Evolutionary conservation across 1,140 invertebrate species (phyloP), one percentile per base, ranked within the genome.

Genomic region (Drosophila nannoptera): DNA sequence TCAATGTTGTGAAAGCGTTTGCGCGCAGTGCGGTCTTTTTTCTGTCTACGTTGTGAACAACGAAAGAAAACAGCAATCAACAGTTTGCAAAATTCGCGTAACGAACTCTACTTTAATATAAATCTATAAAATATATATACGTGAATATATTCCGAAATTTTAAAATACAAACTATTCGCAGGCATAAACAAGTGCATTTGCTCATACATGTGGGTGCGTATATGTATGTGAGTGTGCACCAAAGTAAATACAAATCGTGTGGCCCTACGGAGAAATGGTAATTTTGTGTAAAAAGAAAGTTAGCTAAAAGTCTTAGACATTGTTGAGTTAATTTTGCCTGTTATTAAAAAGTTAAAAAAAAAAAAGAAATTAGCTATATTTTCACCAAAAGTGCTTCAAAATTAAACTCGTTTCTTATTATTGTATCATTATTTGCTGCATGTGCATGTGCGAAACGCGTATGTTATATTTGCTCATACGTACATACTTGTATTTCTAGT

Each of bases 1-100:
- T 69, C 66, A 31, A 67, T 64, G 69, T 71, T 71, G 69, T 71
- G 69, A 71, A 71, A 71, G 69, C 64, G 69, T 52, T 38, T 56
- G 52, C 50, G 64, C 50, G 56, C 55, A 43, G 42, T 67, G 66
- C 58, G 43, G 60, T 53, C 14, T 33, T 68, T 42, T 36, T 33
- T 35, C 7, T 16, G 55, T 68, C 69, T 61, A 48, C 64, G 50
- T 48, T 36, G 55, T 61, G 50, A 29, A n/a, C 36, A 9, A 42
- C 67, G 42, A 71, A 67, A 61, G 56, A 60, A 67, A 67, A 71
- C 56, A 58, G 40, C 67, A 61, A 66, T 36, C 36, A 11, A 46
- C 11, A 53, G 14, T 69, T 70, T 53, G 22, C 22, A 22, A 22
- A 22, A 22, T 22, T 22, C 22, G 22, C 22, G 22, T 3, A 22